Evolutionary conservation across 1,140 invertebrate species (phyloP).

Genomic region (Condylostylus longicornis): DNA sequence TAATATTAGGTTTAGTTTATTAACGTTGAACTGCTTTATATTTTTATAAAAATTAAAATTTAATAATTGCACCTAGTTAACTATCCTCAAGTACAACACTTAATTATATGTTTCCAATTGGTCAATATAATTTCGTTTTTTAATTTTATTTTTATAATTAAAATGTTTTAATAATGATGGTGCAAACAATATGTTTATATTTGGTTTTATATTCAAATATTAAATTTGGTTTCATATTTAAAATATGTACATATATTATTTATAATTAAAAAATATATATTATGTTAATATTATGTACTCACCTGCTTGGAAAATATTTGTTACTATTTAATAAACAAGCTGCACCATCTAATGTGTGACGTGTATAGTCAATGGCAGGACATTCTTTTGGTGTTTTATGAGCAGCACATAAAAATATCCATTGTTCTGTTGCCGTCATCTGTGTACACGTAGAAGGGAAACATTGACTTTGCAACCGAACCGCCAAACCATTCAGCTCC

Average conservation of each 20-base stretch:
- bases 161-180: no score
- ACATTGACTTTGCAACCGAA: constrained; percentile 85
- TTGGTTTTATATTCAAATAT: constrained; percentile 4
- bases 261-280: background rate
- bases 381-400: constrained; percentile 99
- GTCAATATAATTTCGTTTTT: no score
- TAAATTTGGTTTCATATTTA: background rate
- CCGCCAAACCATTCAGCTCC: constrained; percentile 95
- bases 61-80: no score
- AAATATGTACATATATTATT: constrained; percentile 1
- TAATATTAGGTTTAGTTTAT: no score
- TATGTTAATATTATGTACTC: constrained; percentile 10
- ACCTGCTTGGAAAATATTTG: constrained; percentile 99
- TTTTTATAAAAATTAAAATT: constrained; percentile 17
- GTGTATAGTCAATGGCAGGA: constrained; percentile 97
- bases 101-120: no score
- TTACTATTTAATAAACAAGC: constrained; percentile 97
- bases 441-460: constrained; percentile 92
- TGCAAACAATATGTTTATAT: background rate
- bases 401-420: constrained; percentile 99
- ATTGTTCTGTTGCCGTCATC: constrained; percentile 99
- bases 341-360: constrained; percentile 98
- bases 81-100: no score
- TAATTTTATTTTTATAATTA: no score
- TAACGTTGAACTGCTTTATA: background rate